These are phyloP conservation scores for Anticlea derivata DNA, from an alignment of 2,888 invertebrate genomes.

Conservation along the genomic window DNA sequence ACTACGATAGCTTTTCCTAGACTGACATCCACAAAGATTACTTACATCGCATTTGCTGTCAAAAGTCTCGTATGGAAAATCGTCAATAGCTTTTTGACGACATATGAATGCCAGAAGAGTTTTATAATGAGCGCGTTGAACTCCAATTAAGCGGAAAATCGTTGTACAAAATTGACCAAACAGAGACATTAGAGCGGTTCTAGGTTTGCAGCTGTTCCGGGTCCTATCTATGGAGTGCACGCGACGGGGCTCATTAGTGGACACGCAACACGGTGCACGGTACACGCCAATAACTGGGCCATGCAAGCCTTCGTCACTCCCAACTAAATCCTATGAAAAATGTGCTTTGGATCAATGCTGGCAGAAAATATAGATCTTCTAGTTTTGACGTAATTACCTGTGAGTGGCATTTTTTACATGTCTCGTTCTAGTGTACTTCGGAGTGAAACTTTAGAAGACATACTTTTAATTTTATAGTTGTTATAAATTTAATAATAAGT, in stretches of 20 bases:
- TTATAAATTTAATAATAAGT: conserved; percentile 67
- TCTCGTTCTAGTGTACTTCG: too few species aligned
- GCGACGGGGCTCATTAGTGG: conserved; percentile 75
- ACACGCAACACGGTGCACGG: conserved; percentile 62
- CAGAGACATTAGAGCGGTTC: conserved; percentile 35
- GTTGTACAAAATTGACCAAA: conserved; percentile 27
- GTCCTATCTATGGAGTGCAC: conserved; percentile 75
- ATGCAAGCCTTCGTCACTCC: conserved; percentile 33
- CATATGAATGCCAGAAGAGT: too few species aligned
- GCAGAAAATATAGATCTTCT: too few species aligned
- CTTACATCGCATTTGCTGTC: too few species aligned
- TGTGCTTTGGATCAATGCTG: conserved; percentile 15
- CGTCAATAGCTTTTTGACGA: too few species aligned
- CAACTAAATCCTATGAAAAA: neutral
- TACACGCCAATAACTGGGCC: conserved; percentile 33
- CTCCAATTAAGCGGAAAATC: conserved; percentile 22
- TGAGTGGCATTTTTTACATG: too few species aligned
- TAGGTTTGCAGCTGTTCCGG: conserved; percentile 56
- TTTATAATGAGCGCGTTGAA: conserved; percentile 20
- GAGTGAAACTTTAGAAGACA: too few species aligned
- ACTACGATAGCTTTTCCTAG: too few species aligned
- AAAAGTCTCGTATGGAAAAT: too few species aligned
- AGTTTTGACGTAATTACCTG: too few species aligned
- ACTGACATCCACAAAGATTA: too few species aligned
- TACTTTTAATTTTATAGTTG: conserved; percentile 34